Conservation (phyloP, 1,140 invertebrate species). For the Odontomachus brunneus region DNA sequence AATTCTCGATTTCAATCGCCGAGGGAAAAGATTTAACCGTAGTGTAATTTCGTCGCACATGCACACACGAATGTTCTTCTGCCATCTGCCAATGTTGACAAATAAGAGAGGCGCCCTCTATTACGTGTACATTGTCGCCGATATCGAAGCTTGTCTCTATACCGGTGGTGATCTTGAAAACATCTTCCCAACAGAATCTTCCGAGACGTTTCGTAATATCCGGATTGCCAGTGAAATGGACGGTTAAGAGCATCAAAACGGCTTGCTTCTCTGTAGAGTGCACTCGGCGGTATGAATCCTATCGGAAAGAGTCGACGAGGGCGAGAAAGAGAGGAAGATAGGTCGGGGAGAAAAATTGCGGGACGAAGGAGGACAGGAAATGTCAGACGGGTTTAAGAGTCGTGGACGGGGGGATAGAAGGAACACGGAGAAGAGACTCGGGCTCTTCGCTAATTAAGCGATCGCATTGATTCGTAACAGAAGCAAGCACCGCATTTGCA, state of each 20-base stretch:
- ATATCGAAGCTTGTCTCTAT: constrained; percentile 29
- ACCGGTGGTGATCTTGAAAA: constrained; percentile 51
- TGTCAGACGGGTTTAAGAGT: constrained; percentile 45
- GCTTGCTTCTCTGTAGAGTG: constrained; percentile 61
- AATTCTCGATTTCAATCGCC: background rate
- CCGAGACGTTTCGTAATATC: constrained; percentile 68
- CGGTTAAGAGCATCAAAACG: constrained; percentile 70
- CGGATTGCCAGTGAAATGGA: constrained; percentile 68
- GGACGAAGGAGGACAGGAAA: constrained; percentile 4
- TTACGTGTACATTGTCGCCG: constrained; percentile 16
- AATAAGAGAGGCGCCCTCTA: background rate
- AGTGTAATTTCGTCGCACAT: constrained; percentile 1
- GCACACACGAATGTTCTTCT: too few species aligned
- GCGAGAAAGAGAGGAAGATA: constrained; percentile 33
- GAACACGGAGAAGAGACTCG: constrained; percentile 24
- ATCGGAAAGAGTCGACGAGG: constrained; percentile 53
- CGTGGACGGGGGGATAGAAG: constrained; percentile 25
- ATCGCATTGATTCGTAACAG: constrained; percentile 73
- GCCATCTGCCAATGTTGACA: too few species aligned
- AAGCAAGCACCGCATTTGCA: constrained; percentile 67
- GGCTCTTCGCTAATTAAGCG: constrained; percentile 73
- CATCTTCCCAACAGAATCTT: constrained; percentile 47
- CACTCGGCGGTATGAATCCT: constrained; percentile 62
- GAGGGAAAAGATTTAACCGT: constrained; percentile 3
- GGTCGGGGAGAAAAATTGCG: constrained; percentile 16